Evolutionary conservation across 2,888 invertebrate species (phyloP).

Genomic region (Alloscopus bannaensis): DNA sequence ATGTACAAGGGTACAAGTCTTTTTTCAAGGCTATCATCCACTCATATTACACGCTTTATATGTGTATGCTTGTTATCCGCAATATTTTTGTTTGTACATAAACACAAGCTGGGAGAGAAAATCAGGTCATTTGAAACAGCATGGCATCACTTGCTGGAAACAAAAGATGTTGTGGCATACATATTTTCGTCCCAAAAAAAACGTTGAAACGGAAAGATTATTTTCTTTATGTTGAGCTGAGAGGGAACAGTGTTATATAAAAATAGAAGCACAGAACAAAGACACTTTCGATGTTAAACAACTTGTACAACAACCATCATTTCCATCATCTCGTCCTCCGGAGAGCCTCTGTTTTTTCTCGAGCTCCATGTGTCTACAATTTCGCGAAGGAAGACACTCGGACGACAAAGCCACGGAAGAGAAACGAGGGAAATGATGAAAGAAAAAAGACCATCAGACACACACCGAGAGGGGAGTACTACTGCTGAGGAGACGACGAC

Average conservation of each 20-base stretch:
- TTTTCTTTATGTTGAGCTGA: too few species aligned
- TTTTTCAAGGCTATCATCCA: conserved; percentile 28
- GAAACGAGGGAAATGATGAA: too few species aligned
- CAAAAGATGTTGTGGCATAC: too few species aligned
- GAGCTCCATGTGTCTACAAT: conserved; percentile 1
- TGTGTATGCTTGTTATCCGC: conserved; percentile 39
- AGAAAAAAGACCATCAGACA: too few species aligned
- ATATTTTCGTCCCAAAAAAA: too few species aligned
- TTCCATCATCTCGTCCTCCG: conserved; percentile 24
- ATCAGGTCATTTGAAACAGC: conserved; percentile 16
- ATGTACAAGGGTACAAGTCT: conserved; percentile 10
- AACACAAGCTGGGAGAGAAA: conserved; percentile 17
- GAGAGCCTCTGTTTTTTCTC: not conserved
- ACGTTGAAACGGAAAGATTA: too few species aligned
- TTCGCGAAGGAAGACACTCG: conserved; percentile 55
- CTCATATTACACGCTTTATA: not conserved
- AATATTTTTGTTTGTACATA: conserved; percentile 42
- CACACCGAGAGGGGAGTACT: too few species aligned
- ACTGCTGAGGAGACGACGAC: not conserved
- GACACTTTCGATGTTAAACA: conserved; percentile 38
- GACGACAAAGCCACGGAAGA: conserved; percentile 36
- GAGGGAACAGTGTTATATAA: conserved; percentile 9
- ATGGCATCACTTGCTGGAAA: too few species aligned
- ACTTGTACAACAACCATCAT: conserved; percentile 33
- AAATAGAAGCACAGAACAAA: conserved; percentile 6